Evolutionary conservation across 2,113 vertebrate species (phyloP), one percentile per base, ranked within the genome.

Genomic region (Percopsis transmontana): DNA sequence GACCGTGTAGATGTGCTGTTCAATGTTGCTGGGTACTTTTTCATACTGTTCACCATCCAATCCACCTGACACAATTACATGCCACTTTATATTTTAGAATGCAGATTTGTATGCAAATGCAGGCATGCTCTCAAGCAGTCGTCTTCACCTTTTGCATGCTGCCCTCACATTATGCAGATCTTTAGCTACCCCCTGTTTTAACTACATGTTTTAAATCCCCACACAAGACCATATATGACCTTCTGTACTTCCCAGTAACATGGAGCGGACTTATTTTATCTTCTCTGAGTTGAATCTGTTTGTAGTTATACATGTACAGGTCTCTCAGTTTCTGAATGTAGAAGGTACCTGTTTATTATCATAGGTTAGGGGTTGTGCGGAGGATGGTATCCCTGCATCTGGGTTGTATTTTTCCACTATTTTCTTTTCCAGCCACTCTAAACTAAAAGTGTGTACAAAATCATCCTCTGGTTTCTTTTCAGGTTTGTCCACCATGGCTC

Each of bases 401-500:
- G 10, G 18, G 3, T 19, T 20, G n/a, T 51, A 6, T 51, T 12
- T 51, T 2, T 21, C 19, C 20, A 3, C 20, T 6, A 2, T 2
- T 48, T n/a, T 48, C 2, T 45, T 15, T 45, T 3, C 2, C 47
- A 33, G 27, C 27, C 1, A 33, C 5, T 33, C 23, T 56, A 1
- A n/a, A 38, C 0, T 10, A 33, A 23, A 5, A 1, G 6, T 23
- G 9, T 10, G 5, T 38, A 3, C 11, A 5, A 33, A 33, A 12
- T 7, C 33, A 12, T 27, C 27, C 27, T n/a, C 24, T 14, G 12
- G 0, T 59, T 58, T 20, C 38, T 3, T 40, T 10, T 41, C 69
- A 98, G 96, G 45, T 97, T 96, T 81, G 96, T 99, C 42, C 96
- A 97, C 79, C 95, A 96, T 0, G 96, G 97, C 61, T 92, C 93